Conservation (phyloP, 2,888 invertebrate genomes). For the Lasioglossum lativentre region DNA sequence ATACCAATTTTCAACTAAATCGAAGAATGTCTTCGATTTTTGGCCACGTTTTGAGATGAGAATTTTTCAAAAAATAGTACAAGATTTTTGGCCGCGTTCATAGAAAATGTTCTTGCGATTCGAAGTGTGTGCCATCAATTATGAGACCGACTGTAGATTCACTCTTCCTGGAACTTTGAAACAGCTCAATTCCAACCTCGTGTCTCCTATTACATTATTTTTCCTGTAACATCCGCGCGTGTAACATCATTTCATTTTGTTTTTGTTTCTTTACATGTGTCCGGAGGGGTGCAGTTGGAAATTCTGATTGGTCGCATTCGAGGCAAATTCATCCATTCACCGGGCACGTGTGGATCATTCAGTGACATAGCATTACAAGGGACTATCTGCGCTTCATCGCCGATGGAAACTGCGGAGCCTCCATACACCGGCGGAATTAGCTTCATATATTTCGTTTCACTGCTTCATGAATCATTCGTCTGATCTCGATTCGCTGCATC, state of each 20-base stretch:
- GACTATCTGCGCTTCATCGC: background rate
- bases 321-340: background rate
- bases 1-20: too few species aligned
- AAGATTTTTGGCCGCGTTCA: too few species aligned
- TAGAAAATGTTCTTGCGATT: too few species aligned
- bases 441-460: conserved; percentile 7
- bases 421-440: background rate
- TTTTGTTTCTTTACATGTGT: background rate
- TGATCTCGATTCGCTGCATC: background rate
- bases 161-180: background rate
- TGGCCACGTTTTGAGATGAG: too few species aligned
- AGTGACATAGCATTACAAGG: background rate
- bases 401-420: background rate
- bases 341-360: background rate
- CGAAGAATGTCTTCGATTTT: too few species aligned
- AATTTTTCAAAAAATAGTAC: too few species aligned
- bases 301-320: conserved; percentile 18
- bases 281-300: background rate
- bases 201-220: background rate
- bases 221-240: background rate
- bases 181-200: background rate
- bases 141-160: background rate
- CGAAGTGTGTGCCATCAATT: too few species aligned
- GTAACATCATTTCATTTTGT: background rate
- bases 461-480: background rate